Conservation (phyloP, 23 tunicate genomes). For the Ascidia mentula region DNA sequence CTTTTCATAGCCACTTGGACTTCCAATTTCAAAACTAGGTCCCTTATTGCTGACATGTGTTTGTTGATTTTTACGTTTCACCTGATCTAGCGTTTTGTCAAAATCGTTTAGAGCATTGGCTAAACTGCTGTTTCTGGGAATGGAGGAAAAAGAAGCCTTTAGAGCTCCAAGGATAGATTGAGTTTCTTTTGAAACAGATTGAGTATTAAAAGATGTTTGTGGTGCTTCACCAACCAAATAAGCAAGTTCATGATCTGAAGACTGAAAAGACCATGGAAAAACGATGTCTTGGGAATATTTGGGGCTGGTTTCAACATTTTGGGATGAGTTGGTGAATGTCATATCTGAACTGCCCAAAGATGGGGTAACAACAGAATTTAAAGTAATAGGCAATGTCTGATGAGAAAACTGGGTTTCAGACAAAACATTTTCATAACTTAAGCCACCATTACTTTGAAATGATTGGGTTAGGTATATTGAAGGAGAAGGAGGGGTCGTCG, state of each 20-base stretch:
- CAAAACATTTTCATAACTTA: background rate
- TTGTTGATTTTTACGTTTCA: slow-evolving; percentile 45
- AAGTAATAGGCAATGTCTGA: background rate
- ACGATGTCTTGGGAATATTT: background rate
- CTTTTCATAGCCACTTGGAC: background rate
- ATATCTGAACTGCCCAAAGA: background rate
- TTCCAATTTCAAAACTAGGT: background rate
- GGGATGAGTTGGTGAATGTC: background rate
- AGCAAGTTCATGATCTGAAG: background rate
- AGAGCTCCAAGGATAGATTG: background rate
- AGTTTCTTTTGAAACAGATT: background rate
- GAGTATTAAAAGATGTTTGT: background rate
- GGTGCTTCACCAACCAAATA: background rate
- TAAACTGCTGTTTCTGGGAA: slow-evolving; percentile 54
- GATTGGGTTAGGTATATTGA: background rate
- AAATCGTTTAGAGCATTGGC: slow-evolving; percentile 59
- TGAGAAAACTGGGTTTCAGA: background rate
- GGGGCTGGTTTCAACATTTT: background rate
- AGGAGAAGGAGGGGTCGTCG: background rate
- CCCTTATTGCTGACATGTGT: background rate
- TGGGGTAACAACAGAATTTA: background rate
- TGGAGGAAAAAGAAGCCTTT: background rate
- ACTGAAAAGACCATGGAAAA: background rate
- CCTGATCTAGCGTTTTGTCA: slow-evolving; percentile 46
- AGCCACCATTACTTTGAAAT: background rate